Evolutionary conservation across 1,140 invertebrate genomes (phyloP).

Genomic region (Drosophila biarmipes): DNA sequence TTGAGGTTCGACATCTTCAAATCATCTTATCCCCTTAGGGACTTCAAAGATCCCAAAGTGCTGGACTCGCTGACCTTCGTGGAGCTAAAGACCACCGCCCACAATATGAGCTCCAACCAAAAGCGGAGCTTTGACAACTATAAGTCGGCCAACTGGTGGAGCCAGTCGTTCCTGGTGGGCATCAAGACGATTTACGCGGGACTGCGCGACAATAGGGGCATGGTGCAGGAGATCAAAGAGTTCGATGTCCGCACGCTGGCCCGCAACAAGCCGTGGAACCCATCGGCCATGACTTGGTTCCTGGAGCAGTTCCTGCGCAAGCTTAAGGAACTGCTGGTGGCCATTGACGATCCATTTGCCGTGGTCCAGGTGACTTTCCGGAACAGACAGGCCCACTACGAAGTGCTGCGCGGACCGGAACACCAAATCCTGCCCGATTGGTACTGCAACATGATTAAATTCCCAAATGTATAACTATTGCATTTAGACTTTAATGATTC

Average conservation of each 20-base stretch:
- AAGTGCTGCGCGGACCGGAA: conserved; percentile 6
- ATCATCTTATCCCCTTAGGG: conserved; percentile 6
- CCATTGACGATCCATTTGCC: conserved; percentile 29
- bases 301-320: conserved; percentile 40
- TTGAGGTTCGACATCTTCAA: not conserved
- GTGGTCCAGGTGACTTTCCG: conserved; percentile 44
- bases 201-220: conserved; percentile 87
- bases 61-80: conserved; percentile 77
- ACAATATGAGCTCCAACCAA: conserved; percentile 87
- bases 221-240: conserved; percentile 55
- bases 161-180: conserved; percentile 89
- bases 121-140: conserved; percentile 85
- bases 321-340: conserved; percentile 27
- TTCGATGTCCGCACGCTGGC: conserved; percentile 18
- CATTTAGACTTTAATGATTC: not conserved
- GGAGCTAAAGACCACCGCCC: conserved; percentile 86
- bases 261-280: conserved; percentile 54
- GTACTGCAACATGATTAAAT: conserved; percentile 23
- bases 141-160: conserved; percentile 88
- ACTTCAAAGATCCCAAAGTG: conserved; percentile 35
- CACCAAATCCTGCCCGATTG: conserved; percentile 44
- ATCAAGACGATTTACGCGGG: conserved; percentile 88
- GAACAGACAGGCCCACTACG: not conserved
- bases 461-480: not conserved
- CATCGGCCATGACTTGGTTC: conserved; percentile 36